Percentiles rank a stretch among this genome's conserved stretches.
Evolutionary conservation across 30 jellyfish, hydroid and myxozoan species (phyloP).

Genomic region (Nemopilema nomurai): DNA sequence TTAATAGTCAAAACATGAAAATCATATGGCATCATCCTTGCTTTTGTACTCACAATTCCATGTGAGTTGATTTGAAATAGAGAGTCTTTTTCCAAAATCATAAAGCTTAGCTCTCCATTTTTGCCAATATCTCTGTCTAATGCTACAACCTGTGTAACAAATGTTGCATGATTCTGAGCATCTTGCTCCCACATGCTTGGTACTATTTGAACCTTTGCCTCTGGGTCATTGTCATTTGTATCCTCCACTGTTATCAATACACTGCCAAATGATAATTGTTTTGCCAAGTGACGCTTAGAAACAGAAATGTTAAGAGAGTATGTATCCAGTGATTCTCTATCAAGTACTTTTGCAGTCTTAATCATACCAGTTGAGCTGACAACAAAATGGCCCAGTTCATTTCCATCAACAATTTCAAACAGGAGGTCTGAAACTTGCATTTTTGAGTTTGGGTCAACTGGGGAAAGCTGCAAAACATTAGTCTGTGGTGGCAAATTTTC

Average conservation of each 20-base stretch:
- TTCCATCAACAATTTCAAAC: constrained; percentile 57
- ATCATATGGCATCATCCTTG: constrained; percentile 28
- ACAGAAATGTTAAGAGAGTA: constrained; percentile 63
- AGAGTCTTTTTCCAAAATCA: background rate
- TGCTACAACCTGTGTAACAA: constrained; percentile 52
- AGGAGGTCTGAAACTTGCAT: constrained; percentile 9
- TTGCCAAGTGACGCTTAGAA: constrained; percentile 19
- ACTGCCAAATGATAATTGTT: constrained; percentile 58
- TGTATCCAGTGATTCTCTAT: constrained; percentile 32
- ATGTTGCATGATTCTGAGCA: constrained; percentile 37
- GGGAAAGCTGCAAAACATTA: constrained; percentile 49
- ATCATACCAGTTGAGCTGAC: constrained; percentile 37
- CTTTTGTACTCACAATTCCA: constrained; percentile 63
- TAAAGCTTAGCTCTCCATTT: constrained; percentile 46
- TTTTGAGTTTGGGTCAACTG: constrained; percentile 60
- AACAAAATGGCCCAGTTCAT: constrained; percentile 56
- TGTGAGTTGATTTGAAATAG: constrained; percentile 36
- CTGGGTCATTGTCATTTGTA: constrained; percentile 88
- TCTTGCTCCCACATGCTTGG: constrained; percentile 25
- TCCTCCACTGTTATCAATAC: constrained; percentile 73
- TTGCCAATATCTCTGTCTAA: constrained; percentile 63
- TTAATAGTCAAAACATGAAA: background rate
- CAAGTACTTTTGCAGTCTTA: constrained; percentile 38
- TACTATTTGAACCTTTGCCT: background rate
- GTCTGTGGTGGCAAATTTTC: constrained; percentile 61